phyloP scores from a whole-genome alignment of 2,888 invertebrate species.

The Andrena bucephala region DNA sequence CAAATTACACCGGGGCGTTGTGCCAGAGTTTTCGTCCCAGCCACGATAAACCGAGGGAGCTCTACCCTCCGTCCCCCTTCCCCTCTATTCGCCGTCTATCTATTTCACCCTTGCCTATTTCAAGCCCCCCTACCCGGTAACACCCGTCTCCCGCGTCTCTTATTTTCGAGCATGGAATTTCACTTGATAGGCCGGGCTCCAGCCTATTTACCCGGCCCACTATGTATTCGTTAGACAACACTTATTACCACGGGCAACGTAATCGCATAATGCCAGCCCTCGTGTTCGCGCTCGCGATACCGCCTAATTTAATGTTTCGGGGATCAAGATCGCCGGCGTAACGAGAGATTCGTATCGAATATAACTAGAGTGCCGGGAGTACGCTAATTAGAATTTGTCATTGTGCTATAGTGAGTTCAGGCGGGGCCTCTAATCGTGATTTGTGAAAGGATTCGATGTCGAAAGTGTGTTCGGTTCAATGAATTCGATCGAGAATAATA shows the following conservation, averaged over 20 bases:
- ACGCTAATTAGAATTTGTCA: constrained; percentile 51
- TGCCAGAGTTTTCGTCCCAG: constrained; percentile 64
- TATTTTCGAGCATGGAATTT: constrained; percentile 64
- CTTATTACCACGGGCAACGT: constrained; percentile 75
- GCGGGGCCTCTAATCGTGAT: too few species aligned
- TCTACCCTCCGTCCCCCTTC: constrained; percentile 41
- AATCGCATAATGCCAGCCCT: constrained; percentile 71
- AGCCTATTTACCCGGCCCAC: constrained; percentile 65
- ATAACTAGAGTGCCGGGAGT: background rate
- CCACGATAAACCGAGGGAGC: constrained; percentile 66
- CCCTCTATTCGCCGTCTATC: constrained; percentile 10
- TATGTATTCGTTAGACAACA: constrained; percentile 68
- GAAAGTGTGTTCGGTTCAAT: too few species aligned
- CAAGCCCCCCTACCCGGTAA: background rate
- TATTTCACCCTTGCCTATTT: constrained; percentile 21
- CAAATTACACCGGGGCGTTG: constrained; percentile 70
- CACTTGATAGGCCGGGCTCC: constrained; percentile 64
- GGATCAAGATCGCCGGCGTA: constrained; percentile 62
- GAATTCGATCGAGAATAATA: too few species aligned
- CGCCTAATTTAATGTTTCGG: constrained; percentile 66
- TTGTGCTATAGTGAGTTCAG: background rate
- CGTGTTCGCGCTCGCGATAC: constrained; percentile 61
- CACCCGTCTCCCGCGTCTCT: constrained; percentile 23
- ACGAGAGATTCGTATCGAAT: constrained; percentile 66
- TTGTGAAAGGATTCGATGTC: too few species aligned